Evolutionary conservation across 2,113 vertebrate species (phyloP).

Genomic region (Chaetorhynchus papuensis): DNA sequence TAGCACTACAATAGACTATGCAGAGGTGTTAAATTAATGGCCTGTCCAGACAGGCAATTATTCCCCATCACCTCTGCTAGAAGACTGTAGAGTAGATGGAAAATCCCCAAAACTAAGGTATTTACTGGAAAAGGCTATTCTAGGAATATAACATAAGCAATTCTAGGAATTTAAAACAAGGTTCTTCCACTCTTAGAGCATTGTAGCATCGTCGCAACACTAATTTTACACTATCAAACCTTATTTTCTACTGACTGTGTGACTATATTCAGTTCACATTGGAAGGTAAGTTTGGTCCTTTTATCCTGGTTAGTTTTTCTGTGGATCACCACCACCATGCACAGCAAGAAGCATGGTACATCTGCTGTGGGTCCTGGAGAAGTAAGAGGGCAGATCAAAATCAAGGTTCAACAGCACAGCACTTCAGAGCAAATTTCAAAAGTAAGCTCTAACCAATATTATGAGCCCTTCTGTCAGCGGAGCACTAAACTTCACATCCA

Average conservation of each 20-base stretch:
- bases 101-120: neutral
- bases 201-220: neutral
- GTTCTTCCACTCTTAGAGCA: neutral
- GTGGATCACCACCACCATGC: fast-evolving
- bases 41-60: neutral
- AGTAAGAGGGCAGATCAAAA: neutral
- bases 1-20: neutral
- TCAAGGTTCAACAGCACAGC: neutral
- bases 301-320: neutral
- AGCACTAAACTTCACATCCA: neutral
- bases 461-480: neutral
- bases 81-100: neutral
- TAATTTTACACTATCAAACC: neutral
- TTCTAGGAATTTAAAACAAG: neutral
- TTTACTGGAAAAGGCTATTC: neutral
- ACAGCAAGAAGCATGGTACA: neutral
- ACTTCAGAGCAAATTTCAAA: neutral
- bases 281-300: neutral
- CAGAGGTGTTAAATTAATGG: neutral
- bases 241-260: neutral
- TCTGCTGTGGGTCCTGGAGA: neutral
- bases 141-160: neutral
- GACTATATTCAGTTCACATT: neutral
- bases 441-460: neutral
- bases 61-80: neutral